A percentile compares a stretch with the other conserved stretches of the same genome.
These are phyloP conservation scores for Tineola bisselliella DNA, from an alignment of 2,888 invertebrate species.

Conservation along the genomic window DNA sequence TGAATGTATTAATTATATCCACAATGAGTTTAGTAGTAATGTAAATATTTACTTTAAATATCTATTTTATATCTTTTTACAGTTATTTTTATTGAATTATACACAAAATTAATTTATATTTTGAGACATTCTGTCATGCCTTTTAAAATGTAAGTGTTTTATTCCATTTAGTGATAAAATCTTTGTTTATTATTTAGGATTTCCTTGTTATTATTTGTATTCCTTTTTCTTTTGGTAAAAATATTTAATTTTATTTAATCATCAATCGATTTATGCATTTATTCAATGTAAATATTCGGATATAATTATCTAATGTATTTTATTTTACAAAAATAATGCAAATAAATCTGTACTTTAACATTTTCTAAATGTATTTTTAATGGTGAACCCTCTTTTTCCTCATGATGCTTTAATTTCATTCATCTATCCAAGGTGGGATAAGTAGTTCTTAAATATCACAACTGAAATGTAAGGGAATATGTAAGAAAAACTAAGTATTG, in stretches of 20 bases:
- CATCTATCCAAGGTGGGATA: too few species aligned
- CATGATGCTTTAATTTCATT: too few species aligned
- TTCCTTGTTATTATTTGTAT: background rate
- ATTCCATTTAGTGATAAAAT: background rate
- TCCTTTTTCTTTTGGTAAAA: background rate
- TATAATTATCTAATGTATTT: background rate
- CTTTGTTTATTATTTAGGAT: background rate
- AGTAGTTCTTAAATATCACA: too few species aligned
- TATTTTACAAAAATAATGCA: background rate
- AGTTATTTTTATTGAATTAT: conserved; percentile 6
- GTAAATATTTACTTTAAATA: conserved; percentile 1
- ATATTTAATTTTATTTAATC: background rate
- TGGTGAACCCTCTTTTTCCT: too few species aligned
- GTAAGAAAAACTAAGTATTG: background rate
- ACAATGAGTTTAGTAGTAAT: background rate
- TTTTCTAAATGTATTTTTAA: background rate
- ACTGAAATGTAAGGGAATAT: too few species aligned
- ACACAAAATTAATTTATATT: conserved; percentile 9
- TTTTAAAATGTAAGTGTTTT: background rate
- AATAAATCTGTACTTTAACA: background rate
- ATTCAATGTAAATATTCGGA: background rate
- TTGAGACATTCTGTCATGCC: background rate
- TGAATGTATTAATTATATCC: conserved; percentile 28
- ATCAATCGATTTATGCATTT: background rate
- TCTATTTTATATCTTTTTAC: conserved; percentile 10